Percentiles rank a stretch among this genome's conserved stretches.
Conservation (phyloP, 2,888 invertebrate species). For the Orchesellides sinensis region DNA sequence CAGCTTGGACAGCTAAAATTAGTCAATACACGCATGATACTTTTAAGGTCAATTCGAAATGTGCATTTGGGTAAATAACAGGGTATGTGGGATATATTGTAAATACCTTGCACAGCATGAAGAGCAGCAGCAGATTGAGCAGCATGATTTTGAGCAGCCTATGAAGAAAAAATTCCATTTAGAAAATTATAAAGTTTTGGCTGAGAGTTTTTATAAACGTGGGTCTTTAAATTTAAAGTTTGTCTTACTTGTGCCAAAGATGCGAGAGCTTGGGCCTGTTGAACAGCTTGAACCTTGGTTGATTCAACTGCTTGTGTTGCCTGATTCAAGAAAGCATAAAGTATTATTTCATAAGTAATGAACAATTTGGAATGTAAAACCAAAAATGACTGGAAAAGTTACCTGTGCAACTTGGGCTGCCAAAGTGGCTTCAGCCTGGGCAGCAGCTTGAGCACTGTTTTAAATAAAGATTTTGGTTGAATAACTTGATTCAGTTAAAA, state of each 20-base stretch:
- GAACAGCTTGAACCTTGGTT: constrained; percentile 72
- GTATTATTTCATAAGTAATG: too few species aligned
- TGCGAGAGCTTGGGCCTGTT: constrained; percentile 71
- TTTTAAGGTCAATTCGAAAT: background rate
- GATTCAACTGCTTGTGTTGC: constrained; percentile 72
- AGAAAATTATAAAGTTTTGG: too few species aligned
- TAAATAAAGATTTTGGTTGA: background rate
- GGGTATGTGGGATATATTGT: too few species aligned
- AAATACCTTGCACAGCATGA: constrained; percentile 61
- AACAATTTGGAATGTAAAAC: background rate
- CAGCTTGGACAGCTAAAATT: constrained; percentile 62
- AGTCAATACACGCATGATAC: background rate
- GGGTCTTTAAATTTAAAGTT: background rate
- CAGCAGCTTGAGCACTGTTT: constrained; percentile 71
- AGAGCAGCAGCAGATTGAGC: constrained; percentile 72
- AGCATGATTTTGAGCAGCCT: constrained; percentile 71
- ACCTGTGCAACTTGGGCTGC: constrained; percentile 72
- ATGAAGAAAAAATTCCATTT: too few species aligned
- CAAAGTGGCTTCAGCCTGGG: constrained; percentile 70
- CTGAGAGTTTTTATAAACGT: too few species aligned
- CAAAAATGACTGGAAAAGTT: background rate
- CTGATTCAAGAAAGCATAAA: background rate
- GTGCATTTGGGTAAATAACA: background rate
- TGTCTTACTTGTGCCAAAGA: constrained; percentile 62
- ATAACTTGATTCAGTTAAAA: too few species aligned